Conservation (phyloP, 2,797 vertebrate genomes). For the Bryconaethiops microstoma region DNA sequence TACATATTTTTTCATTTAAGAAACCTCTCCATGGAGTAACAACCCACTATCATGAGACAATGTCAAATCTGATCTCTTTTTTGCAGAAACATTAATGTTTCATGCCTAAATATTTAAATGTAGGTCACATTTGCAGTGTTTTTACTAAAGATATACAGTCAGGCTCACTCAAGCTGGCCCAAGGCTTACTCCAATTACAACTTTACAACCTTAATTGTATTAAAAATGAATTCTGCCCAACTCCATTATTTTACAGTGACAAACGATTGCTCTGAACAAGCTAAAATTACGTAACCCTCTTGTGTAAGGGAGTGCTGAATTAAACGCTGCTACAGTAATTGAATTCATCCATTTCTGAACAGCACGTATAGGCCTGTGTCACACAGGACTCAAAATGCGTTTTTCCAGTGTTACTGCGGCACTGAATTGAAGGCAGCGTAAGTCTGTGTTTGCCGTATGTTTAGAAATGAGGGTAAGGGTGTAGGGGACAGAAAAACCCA, state of each 20-base stretch:
- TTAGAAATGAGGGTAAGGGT: constrained; percentile 6
- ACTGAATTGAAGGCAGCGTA: constrained; percentile 10
- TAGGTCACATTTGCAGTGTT: neutral
- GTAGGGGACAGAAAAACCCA: neutral
- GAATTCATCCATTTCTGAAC: neutral
- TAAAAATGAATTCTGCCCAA: neutral
- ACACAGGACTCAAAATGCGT: neutral
- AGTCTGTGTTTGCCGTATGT: neutral
- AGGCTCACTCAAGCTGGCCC: neutral
- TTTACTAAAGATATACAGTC: neutral
- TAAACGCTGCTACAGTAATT: neutral
- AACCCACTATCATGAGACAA: neutral
- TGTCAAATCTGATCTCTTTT: neutral
- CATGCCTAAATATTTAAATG: neutral
- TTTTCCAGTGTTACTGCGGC: neutral
- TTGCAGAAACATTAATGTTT: neutral
- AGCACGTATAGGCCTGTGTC: neutral
- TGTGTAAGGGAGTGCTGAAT: neutral
- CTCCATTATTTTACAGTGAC: neutral
- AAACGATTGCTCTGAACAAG: neutral
- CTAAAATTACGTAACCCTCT: neutral
- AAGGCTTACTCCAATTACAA: neutral
- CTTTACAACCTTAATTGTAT: neutral
- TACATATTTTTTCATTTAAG: neutral
- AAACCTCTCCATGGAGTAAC: neutral